Conservation (phyloP, 2,797 vertebrate species). For the Malacoraja senta region DNA sequence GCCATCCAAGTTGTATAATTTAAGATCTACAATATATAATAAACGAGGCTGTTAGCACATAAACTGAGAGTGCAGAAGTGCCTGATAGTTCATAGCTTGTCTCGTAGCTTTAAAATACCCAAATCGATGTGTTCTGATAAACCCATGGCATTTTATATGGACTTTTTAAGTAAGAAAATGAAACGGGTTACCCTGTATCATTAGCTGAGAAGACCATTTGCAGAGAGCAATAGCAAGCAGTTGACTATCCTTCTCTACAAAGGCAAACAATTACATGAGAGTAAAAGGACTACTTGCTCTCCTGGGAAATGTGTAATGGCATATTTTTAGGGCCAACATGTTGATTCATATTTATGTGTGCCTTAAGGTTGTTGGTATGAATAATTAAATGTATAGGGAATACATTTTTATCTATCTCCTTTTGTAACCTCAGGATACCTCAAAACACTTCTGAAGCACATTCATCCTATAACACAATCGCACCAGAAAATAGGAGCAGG, state of each 20-base stretch:
- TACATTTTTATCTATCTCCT: background rate
- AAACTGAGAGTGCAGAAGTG: background rate
- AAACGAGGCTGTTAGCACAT: background rate
- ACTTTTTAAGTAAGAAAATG: background rate
- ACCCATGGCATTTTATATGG: background rate
- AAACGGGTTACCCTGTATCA: background rate
- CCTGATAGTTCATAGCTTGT: background rate
- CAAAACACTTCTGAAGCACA: background rate
- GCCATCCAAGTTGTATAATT: background rate
- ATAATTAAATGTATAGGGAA: background rate
- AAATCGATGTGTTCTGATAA: background rate
- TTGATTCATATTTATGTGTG: background rate
- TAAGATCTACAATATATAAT: background rate
- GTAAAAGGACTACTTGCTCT: background rate
- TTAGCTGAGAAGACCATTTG: background rate
- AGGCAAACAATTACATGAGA: background rate
- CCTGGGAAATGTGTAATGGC: background rate
- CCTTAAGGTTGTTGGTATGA: background rate
- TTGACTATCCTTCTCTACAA: background rate
- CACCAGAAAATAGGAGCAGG: too few species aligned
- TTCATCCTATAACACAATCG: too few species aligned
- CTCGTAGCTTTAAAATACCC: background rate
- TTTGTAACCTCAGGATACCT: background rate
- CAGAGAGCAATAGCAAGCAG: background rate
- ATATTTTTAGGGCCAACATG: background rate